Evolutionary conservation across 2,888 invertebrate species (phyloP), one percentile per base, ranked within the genome.

Genomic region (Apomyelois bistriatella): DNA sequence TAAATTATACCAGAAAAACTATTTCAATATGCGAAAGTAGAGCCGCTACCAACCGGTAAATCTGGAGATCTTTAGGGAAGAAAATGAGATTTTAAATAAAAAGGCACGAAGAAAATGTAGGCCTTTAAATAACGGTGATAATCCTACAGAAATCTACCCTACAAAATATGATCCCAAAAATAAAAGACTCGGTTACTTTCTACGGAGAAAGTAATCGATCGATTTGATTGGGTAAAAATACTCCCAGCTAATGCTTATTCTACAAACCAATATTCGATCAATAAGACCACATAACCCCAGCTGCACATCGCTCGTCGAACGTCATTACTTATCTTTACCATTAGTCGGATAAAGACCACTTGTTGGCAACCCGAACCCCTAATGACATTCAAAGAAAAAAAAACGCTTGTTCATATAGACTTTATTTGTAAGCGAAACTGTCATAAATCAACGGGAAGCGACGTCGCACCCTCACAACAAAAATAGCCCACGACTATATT

Each of bases 301-400:
- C 75, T 79, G 81, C 75, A 59, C 48, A 48, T 58, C 54, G 57
- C 55, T 70, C 70, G 66, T 57, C 62, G 69, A 66, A 41, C 42
- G 37, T 72, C 82, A 79, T 82, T 79, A 83, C 78, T 84, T 82
- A 82, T 82, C 82, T 73, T 54, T 62, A 74, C 75, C 82, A 84
- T 83, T 83, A 83, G 76, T 53, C 64, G 72, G 70, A 78, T 76
- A 78, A 76, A 79, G 74, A 66, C 64, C 70, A 76, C 77, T 79
- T 82, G 82, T 79, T 72, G 71, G 64, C 61, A 61, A 61, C 68
- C 66, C 59, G 62, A 65, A 56, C 60, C 65, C 58, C 65, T 76
- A 73, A 76, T 76, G 73, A 76, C 70, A 74, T 68, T 58, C 55
- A 63, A 61, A 56, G 59, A 64, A 56, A 22, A 56, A 22, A 58